A percentile compares a stretch with the other conserved stretches of the same genome.
phyloP scores from a whole-genome alignment of 2,797 vertebrate species.

The Streptopelia turtur region DNA sequence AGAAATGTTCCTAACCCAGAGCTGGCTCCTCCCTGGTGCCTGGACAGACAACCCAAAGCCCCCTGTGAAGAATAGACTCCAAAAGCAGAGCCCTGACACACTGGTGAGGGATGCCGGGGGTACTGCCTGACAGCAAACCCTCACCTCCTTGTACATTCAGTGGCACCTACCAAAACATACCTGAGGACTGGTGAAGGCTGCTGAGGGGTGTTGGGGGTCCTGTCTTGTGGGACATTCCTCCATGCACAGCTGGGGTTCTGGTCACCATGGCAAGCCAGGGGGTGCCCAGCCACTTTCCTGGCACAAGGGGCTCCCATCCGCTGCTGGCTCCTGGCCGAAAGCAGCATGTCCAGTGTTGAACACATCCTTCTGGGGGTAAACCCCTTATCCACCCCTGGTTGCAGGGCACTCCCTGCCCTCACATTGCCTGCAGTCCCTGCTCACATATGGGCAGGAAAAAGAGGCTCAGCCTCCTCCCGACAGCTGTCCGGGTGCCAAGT shows the following conservation, averaged over 20 bases:
- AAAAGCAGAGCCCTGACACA: background rate
- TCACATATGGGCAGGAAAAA: accelerated
- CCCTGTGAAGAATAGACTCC: background rate
- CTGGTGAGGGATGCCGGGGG: accelerated
- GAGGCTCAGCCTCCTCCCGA: background rate
- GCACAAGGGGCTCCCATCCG: accelerated
- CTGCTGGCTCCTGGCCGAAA: background rate
- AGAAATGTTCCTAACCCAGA: background rate
- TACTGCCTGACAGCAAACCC: background rate
- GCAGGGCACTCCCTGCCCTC: background rate
- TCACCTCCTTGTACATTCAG: accelerated
- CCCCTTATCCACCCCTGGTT: background rate
- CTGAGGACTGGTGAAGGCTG: accelerated
- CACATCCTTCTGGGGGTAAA: background rate
- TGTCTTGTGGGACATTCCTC: accelerated
- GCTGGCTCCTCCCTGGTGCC: accelerated
- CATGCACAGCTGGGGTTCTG: background rate
- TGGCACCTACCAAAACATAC: background rate
- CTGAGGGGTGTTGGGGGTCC: background rate
- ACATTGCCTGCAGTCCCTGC: background rate
- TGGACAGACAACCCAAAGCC: accelerated
- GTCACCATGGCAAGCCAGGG: accelerated
- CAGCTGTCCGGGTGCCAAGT: background rate
- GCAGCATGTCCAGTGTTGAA: accelerated
- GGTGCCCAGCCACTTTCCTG: background rate